phyloP scores from a whole-genome alignment of 1,140 invertebrate genomes.

The Rhopalosiphum maidis region DNA sequence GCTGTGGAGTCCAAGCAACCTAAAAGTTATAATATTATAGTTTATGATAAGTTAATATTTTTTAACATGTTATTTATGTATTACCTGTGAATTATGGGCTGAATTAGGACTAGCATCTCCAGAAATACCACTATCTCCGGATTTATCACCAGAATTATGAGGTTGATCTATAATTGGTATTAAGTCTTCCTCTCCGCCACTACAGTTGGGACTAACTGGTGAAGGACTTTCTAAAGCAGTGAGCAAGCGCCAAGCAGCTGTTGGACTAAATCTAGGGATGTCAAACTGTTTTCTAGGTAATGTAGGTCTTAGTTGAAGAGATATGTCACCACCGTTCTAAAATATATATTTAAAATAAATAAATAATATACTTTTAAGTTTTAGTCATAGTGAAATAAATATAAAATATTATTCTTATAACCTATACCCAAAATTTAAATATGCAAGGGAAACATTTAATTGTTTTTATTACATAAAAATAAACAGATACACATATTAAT shows the following conservation, averaged over 20 bases:
- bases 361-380: not conserved
- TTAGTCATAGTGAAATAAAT: not conserved
- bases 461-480: not conserved
- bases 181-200: constrained; percentile 61
- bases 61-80: not conserved
- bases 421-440: not conserved
- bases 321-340: constrained; percentile 64
- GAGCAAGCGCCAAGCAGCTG: constrained; percentile 80
- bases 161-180: constrained; percentile 59
- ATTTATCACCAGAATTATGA: constrained; percentile 67
- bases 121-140: constrained; percentile 81
- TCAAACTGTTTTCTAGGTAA: constrained; percentile 78
- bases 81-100: constrained; percentile 61
- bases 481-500: not conserved
- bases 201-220: constrained; percentile 39
- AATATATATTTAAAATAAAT: not conserved
- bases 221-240: constrained; percentile 63
- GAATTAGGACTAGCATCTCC: constrained; percentile 70
- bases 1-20: constrained; percentile 79
- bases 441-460: not conserved
- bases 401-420: not conserved
- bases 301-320: constrained; percentile 76
- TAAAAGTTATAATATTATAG: constrained; percentile 23
- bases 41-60: not conserved
- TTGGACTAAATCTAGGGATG: constrained; percentile 80